phyloP scores from a whole-genome alignment of 1,140 invertebrate genomes.

The Acromyrmex echinatior region DNA sequence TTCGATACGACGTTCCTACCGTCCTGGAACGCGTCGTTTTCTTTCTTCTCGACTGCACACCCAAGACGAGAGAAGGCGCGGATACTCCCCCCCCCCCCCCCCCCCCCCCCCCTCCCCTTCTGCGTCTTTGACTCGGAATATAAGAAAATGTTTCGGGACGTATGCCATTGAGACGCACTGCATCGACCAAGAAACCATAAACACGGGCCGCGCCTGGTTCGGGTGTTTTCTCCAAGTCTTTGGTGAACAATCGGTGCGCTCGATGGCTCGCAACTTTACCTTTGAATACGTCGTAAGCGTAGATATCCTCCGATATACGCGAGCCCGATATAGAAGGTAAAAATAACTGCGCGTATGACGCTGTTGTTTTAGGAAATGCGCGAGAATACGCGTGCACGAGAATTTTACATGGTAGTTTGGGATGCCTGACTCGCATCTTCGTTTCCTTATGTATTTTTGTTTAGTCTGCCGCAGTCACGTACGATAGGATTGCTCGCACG shows the following conservation, averaged over 20 bases:
- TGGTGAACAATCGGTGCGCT: conserved; percentile 25
- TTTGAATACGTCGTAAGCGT: conserved; percentile 14
- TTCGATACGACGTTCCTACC: conserved; percentile 62
- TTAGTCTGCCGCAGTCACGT: conserved; percentile 68
- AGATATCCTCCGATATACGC: neutral
- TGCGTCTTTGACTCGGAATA: conserved; percentile 68
- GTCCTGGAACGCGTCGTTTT: conserved; percentile 57
- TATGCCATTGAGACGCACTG: conserved; percentile 27
- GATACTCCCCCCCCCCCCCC: neutral
- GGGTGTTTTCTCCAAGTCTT: neutral
- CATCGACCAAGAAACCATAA: conserved; percentile 60
- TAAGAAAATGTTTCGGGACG: conserved; percentile 56
- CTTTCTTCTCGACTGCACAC: conserved; percentile 56
- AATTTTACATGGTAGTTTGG: conserved; percentile 35
- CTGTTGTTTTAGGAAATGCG: conserved; percentile 37
- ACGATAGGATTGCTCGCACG: conserved; percentile 38
- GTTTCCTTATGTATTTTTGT: conserved; percentile 68
- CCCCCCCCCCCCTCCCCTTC: no score
- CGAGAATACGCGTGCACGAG: neutral
- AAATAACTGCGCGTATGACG: conserved; percentile 47
- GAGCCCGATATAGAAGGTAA: conserved; percentile 10
- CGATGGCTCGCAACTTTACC: conserved; percentile 8
- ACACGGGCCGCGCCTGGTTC: conserved; percentile 45
- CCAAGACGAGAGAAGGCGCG: neutral
- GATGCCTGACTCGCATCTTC: conserved; percentile 31